Evolutionary conservation across 2,113 vertebrate species (phyloP).

Genomic region (Lutjanus erythropterus): DNA sequence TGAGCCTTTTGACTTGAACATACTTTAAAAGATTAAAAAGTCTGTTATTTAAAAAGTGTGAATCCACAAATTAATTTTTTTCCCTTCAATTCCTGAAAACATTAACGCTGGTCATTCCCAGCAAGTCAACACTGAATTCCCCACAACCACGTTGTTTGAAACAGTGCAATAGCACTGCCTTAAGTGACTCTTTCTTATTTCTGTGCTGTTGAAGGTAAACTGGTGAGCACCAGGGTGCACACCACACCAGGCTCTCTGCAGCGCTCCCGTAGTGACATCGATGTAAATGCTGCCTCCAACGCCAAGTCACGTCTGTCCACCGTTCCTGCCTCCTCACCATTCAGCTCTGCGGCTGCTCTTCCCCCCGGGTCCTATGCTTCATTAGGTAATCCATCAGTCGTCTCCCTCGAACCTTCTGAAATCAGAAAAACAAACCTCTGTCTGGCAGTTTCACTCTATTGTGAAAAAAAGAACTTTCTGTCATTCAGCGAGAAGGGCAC

Average conservation of each 20-base stretch:
- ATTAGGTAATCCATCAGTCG: slow-evolving; percentile 88
- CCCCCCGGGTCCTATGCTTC: slow-evolving; percentile 98
- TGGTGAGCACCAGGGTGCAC: slow-evolving; percentile 88
- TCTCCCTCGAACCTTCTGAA: neutral
- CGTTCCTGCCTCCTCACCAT: slow-evolving; percentile 88
- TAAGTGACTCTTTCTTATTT: neutral
- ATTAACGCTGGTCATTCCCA: no score
- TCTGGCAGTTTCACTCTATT: neutral
- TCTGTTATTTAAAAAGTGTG: no score
- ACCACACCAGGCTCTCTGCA: slow-evolving; percentile 93
- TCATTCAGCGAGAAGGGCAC: neutral
- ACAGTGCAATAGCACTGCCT: no score
- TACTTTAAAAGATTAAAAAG: no score
- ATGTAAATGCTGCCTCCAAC: slow-evolving; percentile 96
- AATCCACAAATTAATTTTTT: no score
- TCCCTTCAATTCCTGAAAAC: no score
- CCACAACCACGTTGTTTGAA: no score
- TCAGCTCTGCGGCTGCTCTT: slow-evolving; percentile 93
- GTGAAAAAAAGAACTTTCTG: neutral
- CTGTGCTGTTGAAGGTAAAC: slow-evolving; percentile 86
- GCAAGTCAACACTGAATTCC: no score
- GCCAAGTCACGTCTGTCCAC: slow-evolving; percentile 94
- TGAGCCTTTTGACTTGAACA: no score
- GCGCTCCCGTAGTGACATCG: slow-evolving; percentile 96
- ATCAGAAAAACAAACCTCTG: neutral